Percentiles rank a stretch among this genome's conserved stretches.
Evolutionary conservation across 2,797 vertebrate species (phyloP).

Genomic region (Thripadectes ignobilis): DNA sequence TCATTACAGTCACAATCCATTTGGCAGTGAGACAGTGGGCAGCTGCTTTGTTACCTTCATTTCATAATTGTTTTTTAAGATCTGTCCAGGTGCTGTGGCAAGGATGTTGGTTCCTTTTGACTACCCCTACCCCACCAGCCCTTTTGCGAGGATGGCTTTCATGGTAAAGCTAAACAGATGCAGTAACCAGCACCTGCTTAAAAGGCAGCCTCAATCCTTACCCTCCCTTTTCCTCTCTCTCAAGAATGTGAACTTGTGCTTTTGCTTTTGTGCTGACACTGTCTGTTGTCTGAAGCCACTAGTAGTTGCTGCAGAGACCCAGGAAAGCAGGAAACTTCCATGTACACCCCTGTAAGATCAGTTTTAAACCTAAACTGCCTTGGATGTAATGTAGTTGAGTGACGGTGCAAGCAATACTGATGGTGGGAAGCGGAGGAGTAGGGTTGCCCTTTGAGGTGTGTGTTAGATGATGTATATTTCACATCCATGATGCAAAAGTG

Average conservation of each 20-base stretch:
- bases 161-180: neutral
- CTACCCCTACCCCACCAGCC: accelerated
- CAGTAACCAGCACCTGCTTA: neutral
- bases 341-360: neutral
- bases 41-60: neutral
- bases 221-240: neutral
- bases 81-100: neutral
- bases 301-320: neutral
- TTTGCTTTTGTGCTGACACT: neutral
- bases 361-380: neutral
- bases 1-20: neutral
- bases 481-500: neutral
- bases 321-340: neutral
- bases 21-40: neutral
- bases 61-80: neutral
- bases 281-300: neutral
- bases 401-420: neutral
- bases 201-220: neutral
- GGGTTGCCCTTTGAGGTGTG: neutral
- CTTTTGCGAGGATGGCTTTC: neutral
- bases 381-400: neutral
- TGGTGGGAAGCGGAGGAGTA: neutral
- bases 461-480: neutral
- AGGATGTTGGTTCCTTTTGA: neutral
- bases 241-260: neutral